phyloP scores from a whole-genome alignment of 2,113 vertebrate genomes.

The Meleagris gallopavo region DNA sequence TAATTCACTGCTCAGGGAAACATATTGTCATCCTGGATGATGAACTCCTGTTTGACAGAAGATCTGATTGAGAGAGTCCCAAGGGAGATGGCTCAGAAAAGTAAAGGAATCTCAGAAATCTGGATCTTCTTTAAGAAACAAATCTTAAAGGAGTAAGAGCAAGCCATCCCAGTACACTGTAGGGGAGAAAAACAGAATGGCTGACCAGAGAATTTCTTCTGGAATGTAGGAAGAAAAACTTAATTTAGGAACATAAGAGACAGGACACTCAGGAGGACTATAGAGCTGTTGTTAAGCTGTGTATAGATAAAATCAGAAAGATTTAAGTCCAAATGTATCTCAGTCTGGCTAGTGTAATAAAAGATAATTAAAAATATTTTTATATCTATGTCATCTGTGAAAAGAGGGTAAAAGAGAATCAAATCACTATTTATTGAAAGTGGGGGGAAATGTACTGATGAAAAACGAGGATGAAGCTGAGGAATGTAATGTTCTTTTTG shows the following conservation, averaged over 20 bases:
- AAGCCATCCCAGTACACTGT: not conserved
- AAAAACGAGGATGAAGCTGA: not conserved
- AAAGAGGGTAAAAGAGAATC: not conserved
- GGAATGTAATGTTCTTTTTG: not conserved
- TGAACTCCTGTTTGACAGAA: not conserved
- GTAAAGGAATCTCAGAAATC: not conserved
- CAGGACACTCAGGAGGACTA: not conserved
- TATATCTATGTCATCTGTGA: not conserved
- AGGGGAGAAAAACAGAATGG: not conserved
- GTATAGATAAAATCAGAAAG: not conserved
- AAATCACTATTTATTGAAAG: not conserved
- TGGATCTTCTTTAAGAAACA: not conserved
- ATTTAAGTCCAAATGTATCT: not conserved
- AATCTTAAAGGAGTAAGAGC: not conserved
- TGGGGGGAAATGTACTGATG: not conserved
- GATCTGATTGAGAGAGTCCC: not conserved
- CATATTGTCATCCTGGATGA: not conserved
- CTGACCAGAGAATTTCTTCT: not conserved
- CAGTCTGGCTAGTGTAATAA: not conserved
- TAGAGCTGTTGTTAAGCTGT: not conserved
- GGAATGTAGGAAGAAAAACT: not conserved
- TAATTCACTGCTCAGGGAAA: not conserved
- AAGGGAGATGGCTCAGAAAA: not conserved
- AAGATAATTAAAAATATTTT: not conserved
- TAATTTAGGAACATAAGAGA: not conserved